phyloP scores from a whole-genome alignment of 2,888 invertebrate genomes.

The Meiosimyza platycephala region DNA sequence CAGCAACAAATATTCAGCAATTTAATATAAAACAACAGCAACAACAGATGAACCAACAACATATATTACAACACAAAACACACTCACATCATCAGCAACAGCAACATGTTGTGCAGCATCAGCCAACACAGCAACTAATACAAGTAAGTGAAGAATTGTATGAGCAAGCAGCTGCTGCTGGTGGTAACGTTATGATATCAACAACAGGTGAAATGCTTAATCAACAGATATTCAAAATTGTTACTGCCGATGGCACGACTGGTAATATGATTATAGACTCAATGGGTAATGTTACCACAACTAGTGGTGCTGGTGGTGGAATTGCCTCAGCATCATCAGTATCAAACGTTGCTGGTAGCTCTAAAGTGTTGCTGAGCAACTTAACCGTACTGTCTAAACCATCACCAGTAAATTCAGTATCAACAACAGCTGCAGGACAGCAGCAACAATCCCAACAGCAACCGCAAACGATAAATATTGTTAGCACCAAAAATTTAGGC shows the following conservation, averaged over 20 bases:
- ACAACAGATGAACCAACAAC: slow-evolving; percentile 47
- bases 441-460: slow-evolving; percentile 31
- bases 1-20: slow-evolving; percentile 36
- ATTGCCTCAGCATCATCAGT: slow-evolving; percentile 41
- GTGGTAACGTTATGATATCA: slow-evolving; percentile 53
- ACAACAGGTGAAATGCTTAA: slow-evolving; percentile 60
- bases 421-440: slow-evolving; percentile 31
- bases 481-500: slow-evolving; percentile 58
- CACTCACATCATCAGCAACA: slow-evolving; percentile 36
- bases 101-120: slow-evolving; percentile 44
- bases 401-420: slow-evolving; percentile 40
- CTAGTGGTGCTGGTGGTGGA: slow-evolving; percentile 42
- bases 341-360: slow-evolving; percentile 47
- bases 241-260: slow-evolving; percentile 63
- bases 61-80: slow-evolving; percentile 46
- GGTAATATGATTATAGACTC: slow-evolving; percentile 65
- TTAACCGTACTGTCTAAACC: slow-evolving; percentile 64
- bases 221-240: slow-evolving; percentile 66
- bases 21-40: slow-evolving; percentile 44
- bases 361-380: slow-evolving; percentile 65
- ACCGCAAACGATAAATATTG: slow-evolving; percentile 59
- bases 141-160: slow-evolving; percentile 57
- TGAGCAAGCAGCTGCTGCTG: slow-evolving; percentile 48
- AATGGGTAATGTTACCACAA: slow-evolving; percentile 50
- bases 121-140: slow-evolving; percentile 55